Base-by-base conservation (phyloP, 2,113 vertebrate species). In the Parotia lawesii region DNA sequence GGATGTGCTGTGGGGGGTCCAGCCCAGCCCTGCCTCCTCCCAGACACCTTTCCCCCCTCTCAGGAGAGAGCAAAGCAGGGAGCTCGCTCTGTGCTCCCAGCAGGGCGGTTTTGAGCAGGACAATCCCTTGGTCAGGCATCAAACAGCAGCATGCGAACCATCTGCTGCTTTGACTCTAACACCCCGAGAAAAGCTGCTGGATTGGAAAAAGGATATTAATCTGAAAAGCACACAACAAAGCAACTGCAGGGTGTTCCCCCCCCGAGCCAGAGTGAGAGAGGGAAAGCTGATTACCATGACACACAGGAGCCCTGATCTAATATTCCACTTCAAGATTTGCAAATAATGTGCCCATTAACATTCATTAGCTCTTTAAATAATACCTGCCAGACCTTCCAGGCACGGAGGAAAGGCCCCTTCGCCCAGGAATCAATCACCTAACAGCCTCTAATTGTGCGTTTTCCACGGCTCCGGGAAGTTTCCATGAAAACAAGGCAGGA, bases 321-420 rank as follows among this genome's bases (percentile, higher is more conserved):
- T 97, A 96, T 95, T 96, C 96, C 92, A 94, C 94, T 95, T 92
- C 94, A 87, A 96, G 90, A 96, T 96, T 97, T 97, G 95, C 95
- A 97, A 97, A 97, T 96, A 97, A 96, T 94, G 84, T 87, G 92
- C 66, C 96, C 84, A 97, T 97, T 97, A 96, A 96, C 95, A 97
- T 97, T 96, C 95, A 97, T 97, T 96, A 97, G 93, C 93, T 96
- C 95, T 94, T 97, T 97, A 96, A 97, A 97, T 96, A 95, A 97
- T 97, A 97, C 95, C 95, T 96, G 93, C 94, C 92, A 96, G 96
- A 90, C 95, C 93, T 92, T 91, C 54, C 78, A 95, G 95, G 94
- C 91, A 79, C 76, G 85, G 78, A 95, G 92, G 90, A 95, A 93
- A 95, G 94, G 95, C 93, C 83, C 56, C 67, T 66, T 82, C 15